phyloP scores from a whole-genome alignment of 2,888 invertebrate genomes.

The Leucophenga maculata region DNA sequence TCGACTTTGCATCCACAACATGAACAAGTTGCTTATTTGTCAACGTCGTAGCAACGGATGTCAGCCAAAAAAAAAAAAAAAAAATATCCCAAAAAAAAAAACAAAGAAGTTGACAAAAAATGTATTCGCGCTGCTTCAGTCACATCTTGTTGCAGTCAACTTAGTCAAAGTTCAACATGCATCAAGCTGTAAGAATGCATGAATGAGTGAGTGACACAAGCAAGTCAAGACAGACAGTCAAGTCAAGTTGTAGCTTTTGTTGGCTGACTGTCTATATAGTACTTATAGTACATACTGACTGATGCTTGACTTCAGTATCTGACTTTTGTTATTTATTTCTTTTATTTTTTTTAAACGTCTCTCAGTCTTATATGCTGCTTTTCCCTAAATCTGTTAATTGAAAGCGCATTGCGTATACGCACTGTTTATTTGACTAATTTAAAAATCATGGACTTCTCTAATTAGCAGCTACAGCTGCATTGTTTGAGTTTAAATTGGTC shows the following conservation, averaged over 20 bases:
- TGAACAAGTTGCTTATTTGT: neutral
- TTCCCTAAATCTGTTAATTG: conserved; percentile 18
- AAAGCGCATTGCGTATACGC: conserved; percentile 19
- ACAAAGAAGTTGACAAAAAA: neutral
- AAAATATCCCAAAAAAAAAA: neutral
- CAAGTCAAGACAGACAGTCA: too few relatives aligned
- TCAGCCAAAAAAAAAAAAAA: neutral
- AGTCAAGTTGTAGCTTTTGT: neutral
- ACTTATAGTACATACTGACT: too few relatives aligned
- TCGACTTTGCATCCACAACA: neutral
- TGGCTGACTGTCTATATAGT: too few relatives aligned
- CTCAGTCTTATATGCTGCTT: neutral
- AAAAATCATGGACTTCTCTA: neutral
- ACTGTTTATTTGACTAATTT: neutral
- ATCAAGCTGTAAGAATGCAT: too few relatives aligned
- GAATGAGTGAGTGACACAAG: too few relatives aligned
- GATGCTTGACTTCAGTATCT: too few relatives aligned
- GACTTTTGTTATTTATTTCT: neutral
- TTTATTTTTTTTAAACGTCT: neutral
- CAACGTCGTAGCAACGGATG: too few relatives aligned
- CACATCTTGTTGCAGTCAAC: conserved; percentile 2
- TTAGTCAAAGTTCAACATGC: conserved; percentile 21
- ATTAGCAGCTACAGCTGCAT: neutral
- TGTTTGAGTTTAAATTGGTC: too few relatives aligned
- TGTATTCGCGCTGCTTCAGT: too few relatives aligned